Conservation (phyloP, 2,888 invertebrate genomes). For the Caenorhabditis uteleia region DNA sequence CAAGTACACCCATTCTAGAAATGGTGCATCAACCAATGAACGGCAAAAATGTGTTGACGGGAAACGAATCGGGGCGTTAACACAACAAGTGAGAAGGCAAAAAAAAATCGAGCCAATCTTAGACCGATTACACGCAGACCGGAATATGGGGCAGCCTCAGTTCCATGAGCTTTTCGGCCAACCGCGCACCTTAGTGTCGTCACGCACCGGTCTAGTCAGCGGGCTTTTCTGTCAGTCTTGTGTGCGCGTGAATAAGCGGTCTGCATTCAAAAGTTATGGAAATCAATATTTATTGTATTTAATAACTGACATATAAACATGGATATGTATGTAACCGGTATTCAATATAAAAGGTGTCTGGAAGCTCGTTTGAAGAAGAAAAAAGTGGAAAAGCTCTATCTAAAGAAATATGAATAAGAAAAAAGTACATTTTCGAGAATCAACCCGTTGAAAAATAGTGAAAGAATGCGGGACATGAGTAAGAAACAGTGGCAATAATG, state of each 20-base stretch:
- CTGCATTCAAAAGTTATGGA: background rate
- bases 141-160: too few species aligned
- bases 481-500: conserved; percentile 17
- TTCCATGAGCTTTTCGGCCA: conserved; percentile 10
- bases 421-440: background rate
- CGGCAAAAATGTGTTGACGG: background rate
- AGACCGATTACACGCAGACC: too few species aligned
- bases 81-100: background rate
- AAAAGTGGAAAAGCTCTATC: conserved; percentile 6
- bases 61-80: conserved; percentile 6
- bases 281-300: background rate
- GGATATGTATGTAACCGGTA: conserved; percentile 25
- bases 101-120: conserved; percentile 10
- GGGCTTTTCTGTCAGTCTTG: background rate
- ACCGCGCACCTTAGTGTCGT: conserved; percentile 13
- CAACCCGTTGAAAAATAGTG: conserved; percentile 6
- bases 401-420: conserved; percentile 4
- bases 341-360: background rate
- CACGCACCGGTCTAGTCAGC: conserved; percentile 32
- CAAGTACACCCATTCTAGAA: conserved; percentile 21
- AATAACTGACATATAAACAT: conserved; percentile 13
- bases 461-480: conserved; percentile 10
- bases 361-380: conserved; percentile 11
- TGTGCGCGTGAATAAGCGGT: background rate
- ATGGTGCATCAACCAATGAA: too few species aligned